phyloP scores from a whole-genome alignment of 2,888 invertebrate species.

The Cryptosula pallasiana region DNA sequence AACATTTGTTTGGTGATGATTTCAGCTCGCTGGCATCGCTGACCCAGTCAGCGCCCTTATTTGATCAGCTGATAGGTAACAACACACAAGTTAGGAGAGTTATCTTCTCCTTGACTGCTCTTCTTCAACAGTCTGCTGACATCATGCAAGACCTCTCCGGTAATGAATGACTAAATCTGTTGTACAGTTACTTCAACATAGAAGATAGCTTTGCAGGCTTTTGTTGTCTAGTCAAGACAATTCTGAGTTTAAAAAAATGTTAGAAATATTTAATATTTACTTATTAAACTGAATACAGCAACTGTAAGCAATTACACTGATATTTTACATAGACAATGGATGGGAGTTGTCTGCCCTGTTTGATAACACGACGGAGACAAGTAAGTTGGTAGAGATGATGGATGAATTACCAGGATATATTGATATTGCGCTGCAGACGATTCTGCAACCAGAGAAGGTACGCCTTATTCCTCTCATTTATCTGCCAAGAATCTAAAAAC shows the following conservation, averaged over 20 bases:
- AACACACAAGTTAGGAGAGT: neutral
- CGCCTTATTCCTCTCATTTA: too few relatives aligned
- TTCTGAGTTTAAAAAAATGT: too few relatives aligned
- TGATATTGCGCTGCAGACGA: conserved; percentile 14
- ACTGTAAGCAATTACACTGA: too few relatives aligned
- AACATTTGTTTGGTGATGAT: too few relatives aligned
- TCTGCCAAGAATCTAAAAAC: neutral
- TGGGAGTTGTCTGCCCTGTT: conserved; percentile 32
- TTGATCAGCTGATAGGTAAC: neutral
- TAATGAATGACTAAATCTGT: too few relatives aligned
- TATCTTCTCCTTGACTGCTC: neutral
- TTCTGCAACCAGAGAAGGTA: conserved; percentile 14
- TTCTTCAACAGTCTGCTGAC: neutral
- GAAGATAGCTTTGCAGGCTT: too few relatives aligned
- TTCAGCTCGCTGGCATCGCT: neutral
- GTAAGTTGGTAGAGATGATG: conserved; percentile 31
- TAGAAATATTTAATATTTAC: too few relatives aligned
- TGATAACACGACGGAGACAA: conserved; percentile 31
- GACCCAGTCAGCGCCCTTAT: neutral
- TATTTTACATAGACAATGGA: conserved; percentile 31
- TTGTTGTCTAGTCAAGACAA: too few relatives aligned
- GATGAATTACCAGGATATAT: conserved; percentile 30
- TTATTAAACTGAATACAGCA: too few relatives aligned
- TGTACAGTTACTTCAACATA: too few relatives aligned
- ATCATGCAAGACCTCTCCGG: neutral